Conservation (phyloP, 1,140 invertebrate genomes). For the Pseudachorutes palmiensis region DNA sequence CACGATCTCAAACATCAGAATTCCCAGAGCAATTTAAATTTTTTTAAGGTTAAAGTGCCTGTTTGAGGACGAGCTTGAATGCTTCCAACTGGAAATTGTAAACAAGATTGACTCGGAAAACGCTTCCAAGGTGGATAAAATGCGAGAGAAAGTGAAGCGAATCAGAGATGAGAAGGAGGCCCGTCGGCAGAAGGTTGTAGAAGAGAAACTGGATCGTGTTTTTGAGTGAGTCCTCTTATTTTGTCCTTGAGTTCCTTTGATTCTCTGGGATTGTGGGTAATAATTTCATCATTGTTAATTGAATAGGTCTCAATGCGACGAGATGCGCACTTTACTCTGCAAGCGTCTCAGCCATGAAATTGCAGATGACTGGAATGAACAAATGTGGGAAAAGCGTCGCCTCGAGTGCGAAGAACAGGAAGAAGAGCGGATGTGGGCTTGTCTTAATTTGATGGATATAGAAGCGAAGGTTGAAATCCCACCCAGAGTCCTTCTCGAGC, state of each 20-base stretch:
- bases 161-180: conserved; percentile 22
- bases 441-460: conserved; percentile 21
- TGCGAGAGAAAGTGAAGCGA: conserved; percentile 23
- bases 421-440: conserved; percentile 26
- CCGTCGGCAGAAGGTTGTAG: conserved; percentile 26
- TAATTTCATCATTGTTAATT: neutral
- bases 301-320: conserved; percentile 28
- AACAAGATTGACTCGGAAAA: conserved; percentile 19
- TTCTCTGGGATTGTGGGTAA: too few species aligned
- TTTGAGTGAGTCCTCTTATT: conserved; percentile 24
- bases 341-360: conserved; percentile 28
- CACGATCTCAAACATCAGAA: neutral
- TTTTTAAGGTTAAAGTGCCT: conserved; percentile 19
- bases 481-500: conserved; percentile 18
- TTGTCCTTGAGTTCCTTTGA: too few species aligned
- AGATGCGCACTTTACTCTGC: conserved; percentile 27
- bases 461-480: conserved; percentile 28
- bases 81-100: conserved; percentile 14
- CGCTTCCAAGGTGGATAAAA: conserved; percentile 24
- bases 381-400: conserved; percentile 29
- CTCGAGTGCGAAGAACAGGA: conserved; percentile 31
- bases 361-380: conserved; percentile 31
- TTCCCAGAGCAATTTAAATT: neutral
- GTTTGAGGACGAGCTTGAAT: conserved; percentile 28
- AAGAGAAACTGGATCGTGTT: conserved; percentile 26